These are phyloP conservation scores for Urocolius indicus DNA, from an alignment of 2,113 vertebrate genomes.

Conservation along the genomic window DNA sequence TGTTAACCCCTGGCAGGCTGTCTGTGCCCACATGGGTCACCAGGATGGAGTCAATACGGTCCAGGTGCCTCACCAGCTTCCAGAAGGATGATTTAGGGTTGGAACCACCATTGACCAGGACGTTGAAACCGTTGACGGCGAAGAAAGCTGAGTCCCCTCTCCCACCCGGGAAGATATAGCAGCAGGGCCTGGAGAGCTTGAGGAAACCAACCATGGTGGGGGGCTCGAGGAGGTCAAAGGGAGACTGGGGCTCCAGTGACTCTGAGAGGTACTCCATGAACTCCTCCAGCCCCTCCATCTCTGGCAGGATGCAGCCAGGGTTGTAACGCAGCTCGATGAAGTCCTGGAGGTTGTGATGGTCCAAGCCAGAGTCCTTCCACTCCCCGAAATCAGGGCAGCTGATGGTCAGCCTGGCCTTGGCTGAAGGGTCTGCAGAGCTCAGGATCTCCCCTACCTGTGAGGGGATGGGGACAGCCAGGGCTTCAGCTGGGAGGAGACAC, in stretches of 20 bases:
- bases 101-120: constrained; percentile 92
- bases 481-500: background rate
- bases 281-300: constrained; percentile 92
- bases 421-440: constrained; percentile 59
- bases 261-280: constrained; percentile 92
- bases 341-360: constrained; percentile 79
- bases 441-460: constrained; percentile 83
- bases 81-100: constrained; percentile 91
- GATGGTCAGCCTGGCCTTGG: constrained; percentile 83
- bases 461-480: background rate
- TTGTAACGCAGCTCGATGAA: constrained; percentile 85
- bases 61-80: constrained; percentile 95
- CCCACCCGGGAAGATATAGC: constrained; percentile 95
- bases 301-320: constrained; percentile 73
- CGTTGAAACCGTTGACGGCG: constrained; percentile 92
- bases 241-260: constrained; percentile 85
- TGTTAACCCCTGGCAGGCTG: constrained; percentile 92
- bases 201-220: constrained; percentile 90
- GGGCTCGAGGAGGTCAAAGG: constrained; percentile 92
- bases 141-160: constrained; percentile 92
- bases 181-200: constrained; percentile 92
- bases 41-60: constrained; percentile 91
- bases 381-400: constrained; percentile 83
- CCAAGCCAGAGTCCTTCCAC: constrained; percentile 80
- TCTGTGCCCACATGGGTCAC: constrained; percentile 89